Base-by-base conservation (phyloP, 2,113 vertebrate genomes). In the Amblyornis subalaris region DNA sequence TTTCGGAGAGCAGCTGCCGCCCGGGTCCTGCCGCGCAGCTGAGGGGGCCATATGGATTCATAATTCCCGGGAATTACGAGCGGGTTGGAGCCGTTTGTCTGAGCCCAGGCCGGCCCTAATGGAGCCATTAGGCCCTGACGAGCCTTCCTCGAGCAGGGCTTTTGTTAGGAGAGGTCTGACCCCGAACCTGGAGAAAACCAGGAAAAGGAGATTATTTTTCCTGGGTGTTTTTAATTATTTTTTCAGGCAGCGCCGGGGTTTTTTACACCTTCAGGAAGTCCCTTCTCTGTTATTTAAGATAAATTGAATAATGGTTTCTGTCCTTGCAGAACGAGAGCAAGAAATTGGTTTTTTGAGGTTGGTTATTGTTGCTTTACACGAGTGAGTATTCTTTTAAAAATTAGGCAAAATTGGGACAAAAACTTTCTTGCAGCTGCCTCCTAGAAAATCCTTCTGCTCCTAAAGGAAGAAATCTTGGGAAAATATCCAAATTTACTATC, bases 21-120 rank as follows among this genome's bases (percentile, higher is more conserved):
- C 36, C 71, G 3, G 7, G 77, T 65, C 79, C 9, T 50, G 69
- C 6, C 21, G 72, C 22, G 11, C 88, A 83, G 93, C 85, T 67
- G 89, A 85, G 81, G 61, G 75, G 19, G 73, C 77, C 88, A 93
- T 73, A 84, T 89, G 88, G 85, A 91, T 87, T 93, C 87, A 60
- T 89, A 91, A 96, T 93, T 91, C 88, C 87, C 72, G 33, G 48
- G 95, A 91, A 77, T 91, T 93, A 94, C 84, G 58, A 65, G 67
- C 14, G 7, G 60, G 53, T 60, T 58, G 62, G 13, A 75, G 88
- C 72, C 57, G 71, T 9, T n/a, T 14, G 14, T 8, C 28, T 23
- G 64, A 87, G 55, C 21, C 72, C 88, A 69, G 10, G 29, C 54
- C 33, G 16, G 72, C 51, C 76, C 45, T 96, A 73, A 87, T 64